A percentile compares a stretch with the other conserved stretches of the same genome.
Evolutionary conservation across 2,888 invertebrate genomes (phyloP).

Genomic region (Metallyticus violacea): DNA sequence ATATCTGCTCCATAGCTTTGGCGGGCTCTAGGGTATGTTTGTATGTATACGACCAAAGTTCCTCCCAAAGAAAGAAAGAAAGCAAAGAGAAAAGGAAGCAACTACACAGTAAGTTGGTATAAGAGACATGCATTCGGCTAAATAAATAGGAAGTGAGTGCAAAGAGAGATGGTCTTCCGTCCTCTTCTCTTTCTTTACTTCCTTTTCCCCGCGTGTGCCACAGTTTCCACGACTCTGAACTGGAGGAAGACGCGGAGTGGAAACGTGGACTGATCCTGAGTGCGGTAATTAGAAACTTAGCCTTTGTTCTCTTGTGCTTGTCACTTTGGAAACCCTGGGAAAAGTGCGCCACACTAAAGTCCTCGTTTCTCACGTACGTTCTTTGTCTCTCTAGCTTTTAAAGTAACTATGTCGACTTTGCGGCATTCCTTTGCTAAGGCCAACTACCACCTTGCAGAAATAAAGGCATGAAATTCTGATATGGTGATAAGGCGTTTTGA

Average conservation of each 20-base stretch:
- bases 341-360: background rate
- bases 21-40: slow-evolving; percentile 17
- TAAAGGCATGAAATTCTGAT: too few relatives aligned
- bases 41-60: background rate
- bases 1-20: slow-evolving; percentile 1
- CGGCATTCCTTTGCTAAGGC: too few relatives aligned
- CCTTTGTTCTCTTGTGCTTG: background rate
- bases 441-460: too few relatives aligned
- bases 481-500: too few relatives aligned
- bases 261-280: background rate
- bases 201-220: background rate
- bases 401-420: too few relatives aligned
- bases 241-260: background rate
- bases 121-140: slow-evolving; percentile 18
- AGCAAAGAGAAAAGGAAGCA: background rate
- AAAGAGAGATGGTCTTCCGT: background rate
- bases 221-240: background rate
- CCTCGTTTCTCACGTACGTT: background rate
- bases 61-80: background rate
- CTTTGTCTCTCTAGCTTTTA: too few relatives aligned
- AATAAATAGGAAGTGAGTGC: slow-evolving; percentile 14
- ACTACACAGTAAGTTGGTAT: background rate
- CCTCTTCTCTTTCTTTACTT: background rate
- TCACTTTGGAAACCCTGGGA: background rate
- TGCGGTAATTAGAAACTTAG: background rate